Percentiles rank a stretch among this genome's conserved stretches.
phyloP scores from a whole-genome alignment of 2,113 vertebrate species.

The Xenopus laevis region DNA sequence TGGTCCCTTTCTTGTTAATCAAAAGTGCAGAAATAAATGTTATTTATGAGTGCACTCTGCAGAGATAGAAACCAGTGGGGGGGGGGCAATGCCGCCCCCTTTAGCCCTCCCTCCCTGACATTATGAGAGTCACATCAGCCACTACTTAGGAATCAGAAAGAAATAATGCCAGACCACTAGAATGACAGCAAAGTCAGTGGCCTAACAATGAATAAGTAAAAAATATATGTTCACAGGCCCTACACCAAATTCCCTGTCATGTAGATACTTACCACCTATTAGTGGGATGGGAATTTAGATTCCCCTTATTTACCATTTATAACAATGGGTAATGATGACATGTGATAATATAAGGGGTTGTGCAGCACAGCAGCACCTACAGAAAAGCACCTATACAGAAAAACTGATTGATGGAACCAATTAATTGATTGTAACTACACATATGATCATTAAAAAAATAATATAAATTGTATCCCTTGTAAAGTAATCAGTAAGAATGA shows the following conservation, averaged over 20 bases:
- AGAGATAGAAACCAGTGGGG: constrained; percentile 46
- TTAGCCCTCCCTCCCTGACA: background rate
- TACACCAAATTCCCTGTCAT: background rate
- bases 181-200: constrained; percentile 2
- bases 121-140: constrained; percentile 10
- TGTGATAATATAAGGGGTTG: too few species aligned
- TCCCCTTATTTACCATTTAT: too few species aligned
- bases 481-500: too few species aligned
- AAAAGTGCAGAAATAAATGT: constrained; percentile 42
- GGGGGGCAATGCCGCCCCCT: constrained; percentile 13
- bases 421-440: too few species aligned
- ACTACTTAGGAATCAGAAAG: constrained; percentile 10
- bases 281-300: too few species aligned
- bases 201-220: constrained; percentile 1
- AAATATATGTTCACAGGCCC: constrained; percentile 6
- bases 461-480: too few species aligned
- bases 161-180: constrained; percentile 35
- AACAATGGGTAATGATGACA: too few species aligned
- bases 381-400: too few species aligned
- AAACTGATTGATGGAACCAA: too few species aligned
- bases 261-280: too few species aligned
- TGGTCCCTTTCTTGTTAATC: constrained; percentile 43
- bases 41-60: constrained; percentile 51
- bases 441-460: too few species aligned
- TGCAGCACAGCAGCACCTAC: too few species aligned